Percentiles rank a stretch among this genome's conserved stretches.
Conservation (phyloP, 2,888 invertebrate genomes). For the Platycnemis pennipes region DNA sequence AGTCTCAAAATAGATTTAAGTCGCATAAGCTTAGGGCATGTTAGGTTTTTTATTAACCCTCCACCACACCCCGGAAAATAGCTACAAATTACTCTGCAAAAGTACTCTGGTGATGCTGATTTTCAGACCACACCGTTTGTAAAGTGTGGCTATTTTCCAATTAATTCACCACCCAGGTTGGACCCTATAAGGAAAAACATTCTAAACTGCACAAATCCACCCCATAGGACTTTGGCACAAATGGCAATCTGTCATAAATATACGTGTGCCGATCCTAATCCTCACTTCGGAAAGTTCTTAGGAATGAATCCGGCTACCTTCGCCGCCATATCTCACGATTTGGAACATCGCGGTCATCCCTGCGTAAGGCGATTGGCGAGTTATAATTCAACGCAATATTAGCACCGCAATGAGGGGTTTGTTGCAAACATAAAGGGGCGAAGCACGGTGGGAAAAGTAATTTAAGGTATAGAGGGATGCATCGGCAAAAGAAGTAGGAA, state of each 20-base stretch:
- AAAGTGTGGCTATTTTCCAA: neutral
- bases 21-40: no score
- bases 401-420: neutral
- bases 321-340: neutral
- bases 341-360: neutral
- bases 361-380: neutral
- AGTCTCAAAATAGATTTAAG: no score
- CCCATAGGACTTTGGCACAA: neutral
- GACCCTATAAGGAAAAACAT: neutral
- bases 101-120: no score
- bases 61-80: no score
- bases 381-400: neutral
- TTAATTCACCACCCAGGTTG: neutral
- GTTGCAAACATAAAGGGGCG: neutral
- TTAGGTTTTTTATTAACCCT: no score
- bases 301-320: neutral
- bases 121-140: no score
- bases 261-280: neutral
- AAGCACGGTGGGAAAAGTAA: neutral
- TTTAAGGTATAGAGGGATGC: neutral
- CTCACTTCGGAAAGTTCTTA: neutral
- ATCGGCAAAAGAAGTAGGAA: no score
- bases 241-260: neutral
- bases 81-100: no score
- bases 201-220: neutral